Base-by-base conservation (phyloP, 2,113 vertebrate species). In the Pungitius pungitius region DNA sequence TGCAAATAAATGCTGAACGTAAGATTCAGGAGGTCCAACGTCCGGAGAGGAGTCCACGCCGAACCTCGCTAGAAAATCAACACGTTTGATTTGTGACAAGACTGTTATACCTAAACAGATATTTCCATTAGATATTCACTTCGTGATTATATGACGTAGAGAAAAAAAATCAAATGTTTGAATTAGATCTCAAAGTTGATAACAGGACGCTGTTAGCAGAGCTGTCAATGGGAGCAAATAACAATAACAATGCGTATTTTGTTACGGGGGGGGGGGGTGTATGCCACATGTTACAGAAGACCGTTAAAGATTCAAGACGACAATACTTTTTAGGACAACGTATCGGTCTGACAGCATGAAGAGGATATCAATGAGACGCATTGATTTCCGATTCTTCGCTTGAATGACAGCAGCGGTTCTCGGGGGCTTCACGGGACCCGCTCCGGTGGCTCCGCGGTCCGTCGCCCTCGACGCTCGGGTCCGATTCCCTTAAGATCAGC, bases 311-410 rank as follows among this genome's bases (percentile, higher is more conserved):
- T 10, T 35, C 1, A 49, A 60, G 20, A 39, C 4, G 3, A 1
- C 3, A 1, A 2, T 2, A 24, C 0, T 12, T 18, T 0, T 26
- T 9, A n/a, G 15, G 1, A 52, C 3, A 1, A 1, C 11, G 4
- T 18, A 14, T n/a, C 13, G 0, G 37, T 17, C 11, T 14, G 11
- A 30, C 3, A 5, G 2, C 13, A 9, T 35, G 10, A 3, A 4
- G 22, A 18, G 0, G 3, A 56, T n/a, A 37, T 15, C 3, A n/a
- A 24, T 37, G 40, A 26, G 1, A 47, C 35, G 18, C 26, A 40
- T 1, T 13, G 24, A 7, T 24, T 68, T 4, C 17, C 13, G 30
- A 24, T 11, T 9, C 20, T 30, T 18, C 4, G 51, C 11, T 52
- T 0, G 8, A 12, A 30, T n/a, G 45, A 13, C 43, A 4, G 8